Evolutionary conservation across 2,113 vertebrate species (phyloP), one percentile per base, ranked within the genome.

Genomic region (Eulacestoma nigropectus): DNA sequence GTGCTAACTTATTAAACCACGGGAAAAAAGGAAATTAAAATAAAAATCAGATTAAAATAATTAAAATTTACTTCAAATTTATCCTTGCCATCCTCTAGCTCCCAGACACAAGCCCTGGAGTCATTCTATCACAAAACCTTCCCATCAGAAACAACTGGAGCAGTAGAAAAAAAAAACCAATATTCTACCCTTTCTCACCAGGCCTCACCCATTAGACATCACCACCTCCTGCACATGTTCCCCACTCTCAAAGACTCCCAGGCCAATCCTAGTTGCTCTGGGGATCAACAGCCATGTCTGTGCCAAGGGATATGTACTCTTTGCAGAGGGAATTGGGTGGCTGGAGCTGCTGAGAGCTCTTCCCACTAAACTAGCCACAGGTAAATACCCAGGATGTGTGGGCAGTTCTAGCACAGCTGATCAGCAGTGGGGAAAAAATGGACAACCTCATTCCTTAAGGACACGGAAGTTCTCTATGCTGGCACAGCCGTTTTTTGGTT

Each of bases 141-240:
- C 46, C 75, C 77, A 30, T 22, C 50, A 59, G 55, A 94, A 89
- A 49, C 30, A 89, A 89, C 4, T 3, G 4, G 8, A 91, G 32
- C 39, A 44, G 25, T 11, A 78, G 30, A 1, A 87, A 89, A 85
- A 13, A 10, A 13, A 4, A 11, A 41, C 13, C 10, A 16, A 42
- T 37, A n/a, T 81, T 70, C 53, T 10, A 32, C 6, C 9, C 25
- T 15, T 76, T 78, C 57, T 75, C 55, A 41, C 4, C 59, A 87
- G n/a, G 22, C 22, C 32, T 72, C 67, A 33, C 27, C 41, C 63
- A 32, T 52, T 5, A 80, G 44, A 56, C 53, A 74, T 13, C n/a
- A 52, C 55, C 4, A 3, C 23, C 44, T 83, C n/a, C 39, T 1
- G 3, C 18, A 29, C 27, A n/a, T 0, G 12, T 39, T 46, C 6